phyloP scores from a whole-genome alignment of 2,113 vertebrate genomes.

The Barnardius zonarius region DNA sequence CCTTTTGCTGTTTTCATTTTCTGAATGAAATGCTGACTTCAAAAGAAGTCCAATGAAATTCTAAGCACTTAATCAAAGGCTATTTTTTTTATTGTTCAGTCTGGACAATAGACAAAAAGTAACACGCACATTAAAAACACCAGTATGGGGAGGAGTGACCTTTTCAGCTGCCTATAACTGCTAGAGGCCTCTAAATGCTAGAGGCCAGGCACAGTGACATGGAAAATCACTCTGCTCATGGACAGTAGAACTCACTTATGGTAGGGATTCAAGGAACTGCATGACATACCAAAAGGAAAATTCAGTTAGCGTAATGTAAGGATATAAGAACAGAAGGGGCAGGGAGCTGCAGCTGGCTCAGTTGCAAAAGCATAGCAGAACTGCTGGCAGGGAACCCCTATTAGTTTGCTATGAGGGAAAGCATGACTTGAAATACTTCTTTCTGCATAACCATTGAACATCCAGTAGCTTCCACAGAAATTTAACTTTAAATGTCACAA shows the following conservation, averaged over 20 bases:
- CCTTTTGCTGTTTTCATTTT: background rate
- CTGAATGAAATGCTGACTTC: background rate
- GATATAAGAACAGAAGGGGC: background rate
- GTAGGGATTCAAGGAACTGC: background rate
- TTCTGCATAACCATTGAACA: background rate
- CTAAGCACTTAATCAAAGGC: background rate
- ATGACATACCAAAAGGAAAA: background rate
- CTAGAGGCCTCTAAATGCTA: background rate
- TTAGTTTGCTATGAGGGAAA: slow-evolving; percentile 24
- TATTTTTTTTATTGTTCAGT: background rate
- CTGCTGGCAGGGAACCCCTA: background rate
- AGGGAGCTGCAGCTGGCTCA: background rate
- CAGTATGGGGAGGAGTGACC: background rate
- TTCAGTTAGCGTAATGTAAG: background rate
- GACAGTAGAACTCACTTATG: background rate
- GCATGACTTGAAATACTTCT: background rate
- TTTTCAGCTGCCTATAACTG: background rate
- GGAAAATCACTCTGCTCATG: background rate
- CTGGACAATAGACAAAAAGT: background rate
- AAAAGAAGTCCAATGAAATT: background rate
- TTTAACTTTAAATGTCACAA: background rate
- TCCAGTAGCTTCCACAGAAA: background rate
- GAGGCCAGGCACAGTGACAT: background rate
- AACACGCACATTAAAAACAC: background rate
- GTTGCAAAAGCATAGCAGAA: background rate